Evolutionary conservation across 2,113 vertebrate genomes (phyloP).

Genomic region (Chrysemys picta): DNA sequence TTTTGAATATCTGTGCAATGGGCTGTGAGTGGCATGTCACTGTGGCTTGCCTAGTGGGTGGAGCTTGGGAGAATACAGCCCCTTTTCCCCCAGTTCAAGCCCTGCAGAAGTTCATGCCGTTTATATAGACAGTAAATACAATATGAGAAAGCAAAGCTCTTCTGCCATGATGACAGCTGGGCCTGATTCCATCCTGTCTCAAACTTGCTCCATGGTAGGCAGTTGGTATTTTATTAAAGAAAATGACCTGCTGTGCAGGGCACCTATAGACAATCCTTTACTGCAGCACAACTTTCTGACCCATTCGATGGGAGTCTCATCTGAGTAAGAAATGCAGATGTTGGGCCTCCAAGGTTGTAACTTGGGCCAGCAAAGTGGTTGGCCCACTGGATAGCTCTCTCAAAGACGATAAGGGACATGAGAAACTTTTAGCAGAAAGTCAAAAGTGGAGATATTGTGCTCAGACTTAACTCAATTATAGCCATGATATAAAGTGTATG

Average conservation of each 20-base stretch:
- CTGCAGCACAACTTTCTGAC: not conserved
- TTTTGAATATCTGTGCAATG: not conserved
- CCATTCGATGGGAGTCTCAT: not conserved
- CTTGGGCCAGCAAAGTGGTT: not conserved
- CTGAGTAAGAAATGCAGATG: not conserved
- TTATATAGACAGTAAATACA: not conserved
- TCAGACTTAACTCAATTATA: not conserved
- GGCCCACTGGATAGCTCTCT: not conserved
- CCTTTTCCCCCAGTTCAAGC: not conserved
- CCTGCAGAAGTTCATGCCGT: not conserved
- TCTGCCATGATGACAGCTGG: not conserved
- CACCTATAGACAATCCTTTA: not conserved
- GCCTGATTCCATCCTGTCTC: not conserved
- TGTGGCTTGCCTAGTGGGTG: not conserved
- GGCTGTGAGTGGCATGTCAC: no score
- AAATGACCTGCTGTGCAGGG: not conserved
- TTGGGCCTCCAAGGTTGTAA: not conserved
- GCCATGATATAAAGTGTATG: not conserved
- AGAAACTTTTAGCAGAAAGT: not conserved
- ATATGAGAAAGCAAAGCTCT: not conserved
- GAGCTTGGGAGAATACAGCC: not conserved
- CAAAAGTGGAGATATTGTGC: not conserved
- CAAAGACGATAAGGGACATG: not conserved
- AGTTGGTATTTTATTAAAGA: not conserved
- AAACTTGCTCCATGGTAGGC: not conserved